Base-by-base conservation (phyloP, 2,888 invertebrate genomes). In the Drosophila melanosoma region DNA sequence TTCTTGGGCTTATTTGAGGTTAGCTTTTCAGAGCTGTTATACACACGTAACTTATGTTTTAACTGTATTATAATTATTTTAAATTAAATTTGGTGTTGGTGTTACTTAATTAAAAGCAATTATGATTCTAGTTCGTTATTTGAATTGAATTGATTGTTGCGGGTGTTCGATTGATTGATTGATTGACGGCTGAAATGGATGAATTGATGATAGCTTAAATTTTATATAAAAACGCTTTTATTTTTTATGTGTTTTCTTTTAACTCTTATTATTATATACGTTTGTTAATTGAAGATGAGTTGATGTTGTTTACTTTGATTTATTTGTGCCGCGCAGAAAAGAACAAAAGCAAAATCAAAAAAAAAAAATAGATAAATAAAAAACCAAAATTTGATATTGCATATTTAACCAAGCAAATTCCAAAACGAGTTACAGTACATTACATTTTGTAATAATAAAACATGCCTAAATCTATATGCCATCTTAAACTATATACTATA, bases 391-490 rank as follows among this genome's bases (percentile, higher is more conserved):
- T 45, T 52, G 56, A 57, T 62, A 53, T 42, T 23, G 56, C 38
- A 56, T 56, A 42, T 51, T 58, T 36, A 58, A 69, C 51, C 53
- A 76, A 69, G 40, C 53, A 76, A 78, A 61, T 68, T 76, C 53
- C 65, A 59, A 73, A 45, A 57, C 52, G 63, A 77, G 65, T 69
- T 72, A 70, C 83, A 66, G 85, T 84, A 84, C 83, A 81, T 87
- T 85, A 81, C 87, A 81, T 78, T 83, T 71, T 78, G 72, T 78
- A 76, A 84, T 85, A 79, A 82, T 73, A 54, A 71, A 69, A 67
- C 35, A 51, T 36, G 40, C 51, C 23, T 52, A 29, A 45, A 35
- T 38, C 58, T 38, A 51, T 40, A 45, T 52, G 59, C 42, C 49
- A 61, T 40, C 53, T 57, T 38, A 36, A 38, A 17, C 26, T 26